A percentile compares a stretch with the other conserved stretches of the same genome.
Conservation (phyloP, 1,140 invertebrate genomes). For the Amphibalanus amphitrite region DNA sequence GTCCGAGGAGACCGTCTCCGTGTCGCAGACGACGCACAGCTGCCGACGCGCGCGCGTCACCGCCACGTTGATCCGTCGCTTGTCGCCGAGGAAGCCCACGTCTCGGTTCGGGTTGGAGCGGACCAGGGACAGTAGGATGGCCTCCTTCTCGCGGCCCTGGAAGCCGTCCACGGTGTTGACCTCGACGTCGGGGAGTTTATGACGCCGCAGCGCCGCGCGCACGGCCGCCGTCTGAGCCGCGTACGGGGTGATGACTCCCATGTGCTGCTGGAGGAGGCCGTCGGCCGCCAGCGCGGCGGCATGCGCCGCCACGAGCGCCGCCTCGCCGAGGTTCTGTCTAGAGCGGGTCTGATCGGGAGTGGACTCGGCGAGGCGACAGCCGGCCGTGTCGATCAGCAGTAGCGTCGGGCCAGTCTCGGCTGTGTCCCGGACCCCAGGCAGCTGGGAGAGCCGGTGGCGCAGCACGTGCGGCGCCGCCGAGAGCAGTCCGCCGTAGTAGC, state of each 20-base stretch:
- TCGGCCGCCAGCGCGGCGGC: slow-evolving; percentile 29
- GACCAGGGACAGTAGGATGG: slow-evolving; percentile 34
- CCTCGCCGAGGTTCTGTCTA: slow-evolving; percentile 41
- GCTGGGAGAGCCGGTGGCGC: background rate
- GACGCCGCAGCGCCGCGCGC: slow-evolving; percentile 20
- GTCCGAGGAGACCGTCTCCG: slow-evolving; percentile 34
- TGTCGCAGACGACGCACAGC: slow-evolving; percentile 37
- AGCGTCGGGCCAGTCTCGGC: slow-evolving; percentile 19
- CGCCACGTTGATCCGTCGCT: slow-evolving; percentile 41
- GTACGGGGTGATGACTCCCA: slow-evolving; percentile 43
- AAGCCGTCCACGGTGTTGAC: slow-evolving; percentile 42
- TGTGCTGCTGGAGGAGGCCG: slow-evolving; percentile 30
- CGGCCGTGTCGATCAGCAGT: slow-evolving; percentile 37
- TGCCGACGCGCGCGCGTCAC: slow-evolving; percentile 40
- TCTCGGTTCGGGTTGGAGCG: slow-evolving; percentile 28
- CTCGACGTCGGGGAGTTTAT: slow-evolving; percentile 29
- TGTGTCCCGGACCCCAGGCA: background rate
- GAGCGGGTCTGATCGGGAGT: slow-evolving; percentile 35
- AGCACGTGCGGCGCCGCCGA: slow-evolving; percentile 23
- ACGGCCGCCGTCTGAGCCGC: slow-evolving; percentile 30
- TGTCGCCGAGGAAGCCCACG: slow-evolving; percentile 41
- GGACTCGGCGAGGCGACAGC: slow-evolving; percentile 33
- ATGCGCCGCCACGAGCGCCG: slow-evolving; percentile 32
- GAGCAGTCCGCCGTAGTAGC: slow-evolving; percentile 32
- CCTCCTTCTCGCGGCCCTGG: slow-evolving; percentile 37